Evolutionary conservation across 2,113 vertebrate species (phyloP).

Genomic region (Pterocles gutturalis): DNA sequence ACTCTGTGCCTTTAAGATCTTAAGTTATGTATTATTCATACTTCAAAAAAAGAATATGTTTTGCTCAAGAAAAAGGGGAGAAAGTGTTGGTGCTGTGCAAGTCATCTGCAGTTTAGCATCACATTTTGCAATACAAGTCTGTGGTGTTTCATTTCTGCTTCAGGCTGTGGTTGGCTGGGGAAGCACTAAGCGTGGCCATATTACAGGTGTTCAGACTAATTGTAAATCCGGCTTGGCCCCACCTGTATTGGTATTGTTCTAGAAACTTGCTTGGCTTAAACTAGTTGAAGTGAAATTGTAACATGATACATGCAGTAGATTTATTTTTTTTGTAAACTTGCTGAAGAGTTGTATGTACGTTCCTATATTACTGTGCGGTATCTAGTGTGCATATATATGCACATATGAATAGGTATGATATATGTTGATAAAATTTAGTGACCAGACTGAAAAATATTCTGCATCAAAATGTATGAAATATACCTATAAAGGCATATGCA

Average conservation of each 20-base stretch:
- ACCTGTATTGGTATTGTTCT: not conserved
- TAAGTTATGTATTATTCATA: not conserved
- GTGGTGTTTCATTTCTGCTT: constrained; percentile 22
- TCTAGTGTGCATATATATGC: not conserved
- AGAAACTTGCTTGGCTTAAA: not conserved
- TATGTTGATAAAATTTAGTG: not conserved
- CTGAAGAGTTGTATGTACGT: not conserved
- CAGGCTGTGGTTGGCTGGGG: not conserved
- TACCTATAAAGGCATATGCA: not conserved
- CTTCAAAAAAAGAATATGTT: not conserved
- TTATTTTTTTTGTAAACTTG: not conserved
- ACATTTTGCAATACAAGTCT: not conserved
- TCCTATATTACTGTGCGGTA: not conserved
- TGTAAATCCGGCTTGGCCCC: not conserved
- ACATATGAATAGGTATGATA: not conserved
- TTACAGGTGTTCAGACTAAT: constrained; percentile 1
- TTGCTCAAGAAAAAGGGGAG: not conserved
- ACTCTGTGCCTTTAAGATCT: not conserved
- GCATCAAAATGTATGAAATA: not conserved
- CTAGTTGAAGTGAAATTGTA: not conserved
- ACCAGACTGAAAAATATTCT: not conserved
- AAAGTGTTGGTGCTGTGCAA: not conserved
- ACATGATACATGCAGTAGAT: not conserved
- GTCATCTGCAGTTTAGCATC: not conserved
- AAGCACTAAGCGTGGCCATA: not conserved